Evolutionary conservation across 1,140 invertebrate genomes (phyloP).

Genomic region (Leptestheria dahalacensis): DNA sequence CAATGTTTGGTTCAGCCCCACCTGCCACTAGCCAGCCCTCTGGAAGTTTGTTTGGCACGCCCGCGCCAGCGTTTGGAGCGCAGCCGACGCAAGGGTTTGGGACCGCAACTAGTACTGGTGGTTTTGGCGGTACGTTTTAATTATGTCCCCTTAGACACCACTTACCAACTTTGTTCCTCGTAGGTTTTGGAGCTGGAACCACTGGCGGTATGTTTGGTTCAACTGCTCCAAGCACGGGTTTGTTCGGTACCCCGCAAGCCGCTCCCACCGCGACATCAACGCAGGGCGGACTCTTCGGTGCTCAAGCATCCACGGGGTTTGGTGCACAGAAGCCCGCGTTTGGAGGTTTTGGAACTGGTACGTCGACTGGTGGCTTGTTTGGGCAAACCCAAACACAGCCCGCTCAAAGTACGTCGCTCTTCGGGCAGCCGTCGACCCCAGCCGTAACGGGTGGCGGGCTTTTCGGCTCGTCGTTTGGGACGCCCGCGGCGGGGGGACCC

Average conservation of each 20-base stretch:
- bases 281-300: conserved; percentile 32
- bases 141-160: conserved; percentile 23
- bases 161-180: conserved; percentile 19
- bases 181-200: conserved; percentile 21
- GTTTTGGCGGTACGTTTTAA: conserved; percentile 18
- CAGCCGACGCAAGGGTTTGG: conserved; percentile 17
- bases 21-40: conserved; percentile 8
- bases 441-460: conserved; percentile 26
- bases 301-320: conserved; percentile 37
- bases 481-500: conserved; percentile 19
- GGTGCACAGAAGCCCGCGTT: conserved; percentile 39
- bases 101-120: conserved; percentile 16
- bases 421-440: conserved; percentile 40
- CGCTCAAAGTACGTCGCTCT: conserved; percentile 34
- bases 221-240: neutral
- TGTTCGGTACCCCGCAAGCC: conserved; percentile 1
- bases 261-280: neutral
- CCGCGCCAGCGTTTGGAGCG: conserved; percentile 14
- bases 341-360: conserved; percentile 34
- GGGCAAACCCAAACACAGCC: conserved; percentile 31
- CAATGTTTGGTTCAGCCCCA: conserved; percentile 7
- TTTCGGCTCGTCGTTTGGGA: conserved; percentile 20
- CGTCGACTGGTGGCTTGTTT: conserved; percentile 36
- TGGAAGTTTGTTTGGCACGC: conserved; percentile 13
- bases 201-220: conserved; percentile 18